A percentile compares a stretch with the other conserved stretches of the same genome.
These are phyloP conservation scores for Lasiurus borealis DNA, from an alignment of 2,113 vertebrate genomes.

Conservation along the genomic window DNA sequence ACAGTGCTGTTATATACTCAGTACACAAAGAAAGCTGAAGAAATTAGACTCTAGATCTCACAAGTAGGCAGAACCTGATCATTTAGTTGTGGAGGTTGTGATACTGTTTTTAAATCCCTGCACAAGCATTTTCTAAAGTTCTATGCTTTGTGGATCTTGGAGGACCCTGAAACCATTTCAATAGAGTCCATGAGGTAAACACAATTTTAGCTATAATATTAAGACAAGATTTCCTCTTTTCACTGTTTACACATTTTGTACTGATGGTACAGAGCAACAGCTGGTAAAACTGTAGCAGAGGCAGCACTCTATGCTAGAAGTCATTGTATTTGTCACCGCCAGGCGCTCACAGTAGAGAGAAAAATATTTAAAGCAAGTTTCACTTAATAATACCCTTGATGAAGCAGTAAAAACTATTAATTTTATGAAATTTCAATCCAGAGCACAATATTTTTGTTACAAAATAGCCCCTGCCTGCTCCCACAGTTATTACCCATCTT, in stretches of 20 bases:
- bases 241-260: constrained; percentile 40
- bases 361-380: neutral
- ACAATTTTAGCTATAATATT: neutral
- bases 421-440: constrained; percentile 19
- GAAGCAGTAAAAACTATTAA: constrained; percentile 21
- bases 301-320: neutral
- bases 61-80: neutral
- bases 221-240: neutral
- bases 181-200: neutral
- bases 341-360: neutral
- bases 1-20: neutral
- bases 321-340: neutral
- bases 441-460: neutral
- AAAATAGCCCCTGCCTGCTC: neutral
- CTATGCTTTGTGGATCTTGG: neutral
- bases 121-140: neutral
- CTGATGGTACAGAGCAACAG: neutral
- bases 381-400: neutral
- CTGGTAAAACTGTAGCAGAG: neutral
- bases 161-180: constrained; percentile 40
- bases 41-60: constrained; percentile 23
- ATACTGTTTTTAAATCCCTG: neutral
- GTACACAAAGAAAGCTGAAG: constrained; percentile 35
- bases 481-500: neutral
- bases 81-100: neutral